Conservation (phyloP, 1,140 invertebrate genomes). For the Catajapyx aquilonaris region DNA sequence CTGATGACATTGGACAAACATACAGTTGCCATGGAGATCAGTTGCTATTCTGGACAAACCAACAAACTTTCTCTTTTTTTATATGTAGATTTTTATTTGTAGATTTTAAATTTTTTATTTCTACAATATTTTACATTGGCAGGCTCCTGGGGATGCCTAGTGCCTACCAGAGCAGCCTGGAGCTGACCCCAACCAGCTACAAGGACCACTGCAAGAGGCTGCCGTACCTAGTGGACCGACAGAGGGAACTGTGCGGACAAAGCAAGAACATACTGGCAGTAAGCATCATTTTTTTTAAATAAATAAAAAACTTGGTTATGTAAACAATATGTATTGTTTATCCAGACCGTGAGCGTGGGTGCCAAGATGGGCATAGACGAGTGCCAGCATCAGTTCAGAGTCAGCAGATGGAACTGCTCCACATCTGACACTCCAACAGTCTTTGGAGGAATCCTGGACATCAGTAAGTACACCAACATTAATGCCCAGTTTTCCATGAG, state of each 20-base stretch:
- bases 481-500: too few relatives aligned
- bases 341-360: conserved; percentile 42
- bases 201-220: conserved; percentile 21
- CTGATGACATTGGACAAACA: too few relatives aligned
- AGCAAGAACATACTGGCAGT: conserved; percentile 22
- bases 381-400: conserved; percentile 72
- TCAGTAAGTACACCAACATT: conserved; percentile 18
- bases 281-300: conserved; percentile 6
- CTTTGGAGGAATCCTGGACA: conserved; percentile 39
- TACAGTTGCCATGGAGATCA: too few relatives aligned
- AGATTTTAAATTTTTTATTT: too few relatives aligned
- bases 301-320: conserved; percentile 1
- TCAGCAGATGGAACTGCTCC: conserved; percentile 77
- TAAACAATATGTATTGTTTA: conserved; percentile 12
- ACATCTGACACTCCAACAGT: conserved; percentile 44
- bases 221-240: conserved; percentile 24
- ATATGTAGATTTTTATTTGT: too few relatives aligned
- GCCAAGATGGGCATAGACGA: conserved; percentile 68
- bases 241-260: conserved; percentile 25
- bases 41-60: too few relatives aligned
- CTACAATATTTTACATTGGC: neutral
- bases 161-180: conserved; percentile 7
- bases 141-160: neutral
- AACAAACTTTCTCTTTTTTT: too few relatives aligned
- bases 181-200: conserved; percentile 17